Evolutionary conservation across 2,888 invertebrate genomes (phyloP), one percentile per base, ranked within the genome.

Genomic region (Hoplodrina ambigua): DNA sequence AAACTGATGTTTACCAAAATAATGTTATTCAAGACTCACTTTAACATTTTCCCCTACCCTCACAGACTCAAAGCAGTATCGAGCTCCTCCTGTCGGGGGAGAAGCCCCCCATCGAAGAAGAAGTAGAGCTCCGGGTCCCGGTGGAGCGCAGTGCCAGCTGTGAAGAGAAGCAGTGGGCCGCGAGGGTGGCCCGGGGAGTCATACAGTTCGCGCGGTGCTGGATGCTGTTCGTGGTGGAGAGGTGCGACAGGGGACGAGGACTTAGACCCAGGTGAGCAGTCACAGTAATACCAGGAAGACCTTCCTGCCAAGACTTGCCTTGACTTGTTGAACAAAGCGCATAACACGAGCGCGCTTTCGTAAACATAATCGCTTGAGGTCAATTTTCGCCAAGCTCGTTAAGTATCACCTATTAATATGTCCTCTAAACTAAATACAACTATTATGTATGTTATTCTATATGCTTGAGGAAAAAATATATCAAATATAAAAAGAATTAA

Each of bases 181-280:
- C 84, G 46, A 63, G 85, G n/a, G 93, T 92, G 57, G 93, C 92
- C n/a, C 87, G 93, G 3, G 93, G 92, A 0, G 90, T 94, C 60
- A 90, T 95, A 0, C 83, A 91, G 84, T 94, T 94, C 89, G 95
- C 95, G 13, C 96, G 97, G 95, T 97, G 98, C 89, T 99, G 99
- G 99, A 99, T 99, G 98, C 96, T 96, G 69, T 99, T 99, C 91
- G 98, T 98, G 1, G 96, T 97, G 79, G 97, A 97, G 86, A 96
- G 98, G 19, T 99, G 98, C 89, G 99, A 99, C 88, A 94, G 97
- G 0, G 98, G 98, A 0, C 96, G 98, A 7, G 98, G 98, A 0
- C 96, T 98, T 81, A 93, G 98, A 30, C 98, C 98, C 0, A 94
- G 96, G 96, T 95, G 17, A 67, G 70, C 17, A n/a, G 11, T 11